Base-by-base conservation (phyloP, 1,140 invertebrate species). In the Plodia interpunctella region DNA sequence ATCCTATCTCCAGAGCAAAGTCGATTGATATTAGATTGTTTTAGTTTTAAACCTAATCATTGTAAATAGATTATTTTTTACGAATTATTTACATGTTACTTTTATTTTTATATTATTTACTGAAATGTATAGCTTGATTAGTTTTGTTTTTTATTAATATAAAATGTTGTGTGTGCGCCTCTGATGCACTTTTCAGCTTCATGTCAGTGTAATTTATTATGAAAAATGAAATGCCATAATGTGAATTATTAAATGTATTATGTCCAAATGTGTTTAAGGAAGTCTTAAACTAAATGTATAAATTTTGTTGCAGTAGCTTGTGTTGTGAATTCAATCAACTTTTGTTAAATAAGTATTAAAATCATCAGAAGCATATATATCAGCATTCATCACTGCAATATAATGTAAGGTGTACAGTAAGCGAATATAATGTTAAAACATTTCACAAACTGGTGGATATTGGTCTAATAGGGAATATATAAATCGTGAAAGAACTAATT, bases 31-130 rank as follows among this genome's bases (percentile, higher is more conserved):
- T 55, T 49, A 35, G 11, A 51, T 69, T 50, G 55, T 66, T 70
- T 72, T 70, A 60, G 57, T 65, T 68, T 59, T 57, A 71, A 66
- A 59, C 59, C 65, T 64, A 73, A 74, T 68, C 63, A 63, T 64
- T 84, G 78, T 84, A 83, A 78, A 85, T 84, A 80, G 58, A 78
- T 72, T 77, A 79, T 85, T 85, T 83, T 83, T 72, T 83, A 79
- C 70, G 74, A 57, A 76, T 84, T 80, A 72, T 84, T 79, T 82
- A 80, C 70, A 79, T 72, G 66, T 76, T 76, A 72, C 57, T 72
- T 83, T 83, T 78, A 79, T 82, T 83, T 87, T 78, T 84, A 78
- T 85, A 80, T 79, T 72, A 79, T 83, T 85, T 82, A 80, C 74
- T 76, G 63, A 76, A 74, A 71, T 81, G 72, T 80, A 79, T 72